Conservation (phyloP, 2,113 vertebrate genomes). For the Eulacestoma nigropectus region DNA sequence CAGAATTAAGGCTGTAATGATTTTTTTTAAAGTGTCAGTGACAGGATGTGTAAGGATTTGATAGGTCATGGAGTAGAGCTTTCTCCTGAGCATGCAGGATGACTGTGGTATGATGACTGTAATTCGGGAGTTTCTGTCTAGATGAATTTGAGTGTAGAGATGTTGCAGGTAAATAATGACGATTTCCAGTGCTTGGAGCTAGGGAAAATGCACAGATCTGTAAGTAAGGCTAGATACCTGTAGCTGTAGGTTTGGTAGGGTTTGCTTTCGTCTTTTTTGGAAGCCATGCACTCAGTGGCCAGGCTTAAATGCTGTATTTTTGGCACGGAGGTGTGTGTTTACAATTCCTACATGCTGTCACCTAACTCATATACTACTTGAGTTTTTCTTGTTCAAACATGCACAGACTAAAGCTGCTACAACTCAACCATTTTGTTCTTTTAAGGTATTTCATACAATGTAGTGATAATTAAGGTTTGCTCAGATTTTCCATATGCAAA, state of each 20-base stretch:
- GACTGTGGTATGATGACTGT: fast-evolving
- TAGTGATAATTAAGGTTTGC: not conserved
- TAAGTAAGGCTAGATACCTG: not conserved
- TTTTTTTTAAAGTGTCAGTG: not conserved
- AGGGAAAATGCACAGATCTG: not conserved
- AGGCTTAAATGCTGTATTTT: not conserved
- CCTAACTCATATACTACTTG: not conserved
- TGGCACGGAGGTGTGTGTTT: not conserved
- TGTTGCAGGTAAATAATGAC: not conserved
- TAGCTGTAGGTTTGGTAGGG: not conserved
- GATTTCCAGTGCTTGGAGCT: not conserved
- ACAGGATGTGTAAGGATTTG: not conserved
- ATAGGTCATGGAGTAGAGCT: not conserved
- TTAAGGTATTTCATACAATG: not conserved
- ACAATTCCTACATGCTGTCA: not conserved
- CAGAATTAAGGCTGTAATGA: not conserved
- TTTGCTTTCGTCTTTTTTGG: not conserved
- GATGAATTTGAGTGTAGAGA: not conserved
- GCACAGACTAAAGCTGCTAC: not conserved
- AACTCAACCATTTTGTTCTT: not conserved
- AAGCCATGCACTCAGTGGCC: fast-evolving
- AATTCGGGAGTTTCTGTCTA: not conserved
- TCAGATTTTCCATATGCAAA: not conserved
- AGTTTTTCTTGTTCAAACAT: not conserved
- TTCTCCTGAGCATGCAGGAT: not conserved